Evolutionary conservation across 1,140 invertebrate species (phyloP).

Genomic region (Zaprionus lachaisei): DNA sequence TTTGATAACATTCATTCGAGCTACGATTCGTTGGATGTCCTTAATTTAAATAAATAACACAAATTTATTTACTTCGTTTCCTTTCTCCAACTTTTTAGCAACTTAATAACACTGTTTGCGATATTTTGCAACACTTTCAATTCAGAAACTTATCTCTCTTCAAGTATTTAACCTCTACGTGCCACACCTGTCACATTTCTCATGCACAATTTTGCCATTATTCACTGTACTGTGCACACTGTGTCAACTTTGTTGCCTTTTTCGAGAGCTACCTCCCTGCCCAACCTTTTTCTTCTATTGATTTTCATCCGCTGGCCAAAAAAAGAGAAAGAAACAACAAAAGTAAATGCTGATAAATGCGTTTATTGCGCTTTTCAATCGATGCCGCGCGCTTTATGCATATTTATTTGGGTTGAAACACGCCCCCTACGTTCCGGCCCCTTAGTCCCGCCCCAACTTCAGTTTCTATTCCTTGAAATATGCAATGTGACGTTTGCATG

Average conservation of each 20-base stretch:
- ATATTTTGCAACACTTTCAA: not conserved
- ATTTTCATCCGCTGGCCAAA: slow-evolving; percentile 30
- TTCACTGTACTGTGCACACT: not conserved
- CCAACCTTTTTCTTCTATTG: slow-evolving; percentile 13
- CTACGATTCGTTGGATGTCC: too few species aligned
- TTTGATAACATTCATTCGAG: too few species aligned
- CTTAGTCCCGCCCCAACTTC: too few species aligned
- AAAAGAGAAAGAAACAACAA: slow-evolving; percentile 38
- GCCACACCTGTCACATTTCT: not conserved
- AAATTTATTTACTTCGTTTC: not conserved
- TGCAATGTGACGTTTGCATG: slow-evolving; percentile 22
- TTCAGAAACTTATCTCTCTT: not conserved
- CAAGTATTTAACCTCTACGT: not conserved
- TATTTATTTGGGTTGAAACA: slow-evolving; percentile 56
- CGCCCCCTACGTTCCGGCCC: not conserved
- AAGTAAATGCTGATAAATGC: slow-evolving; percentile 69
- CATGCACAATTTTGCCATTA: not conserved
- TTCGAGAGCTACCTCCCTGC: not conserved
- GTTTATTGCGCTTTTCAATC: slow-evolving; percentile 74
- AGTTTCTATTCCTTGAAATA: slow-evolving; percentile 2
- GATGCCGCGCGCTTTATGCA: slow-evolving; percentile 39
- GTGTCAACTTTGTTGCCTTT: not conserved
- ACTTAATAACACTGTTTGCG: not conserved
- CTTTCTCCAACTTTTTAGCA: not conserved
- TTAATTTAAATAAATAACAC: not conserved